phyloP scores from a whole-genome alignment of 2,797 vertebrate species.

The Ptychobarbus kaznakovi region DNA sequence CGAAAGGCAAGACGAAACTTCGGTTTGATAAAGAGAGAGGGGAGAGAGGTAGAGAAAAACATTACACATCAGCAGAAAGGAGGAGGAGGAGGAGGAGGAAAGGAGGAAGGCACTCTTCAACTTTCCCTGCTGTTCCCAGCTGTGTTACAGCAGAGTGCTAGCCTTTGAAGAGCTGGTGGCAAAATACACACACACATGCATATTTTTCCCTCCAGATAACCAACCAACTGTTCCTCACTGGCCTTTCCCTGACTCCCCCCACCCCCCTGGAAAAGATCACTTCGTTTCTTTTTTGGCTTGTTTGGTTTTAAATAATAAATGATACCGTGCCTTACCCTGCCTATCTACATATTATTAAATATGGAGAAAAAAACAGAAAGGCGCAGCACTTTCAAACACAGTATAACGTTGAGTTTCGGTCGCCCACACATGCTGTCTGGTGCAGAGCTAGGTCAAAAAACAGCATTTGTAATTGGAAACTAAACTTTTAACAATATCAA shows the following conservation, averaged over 20 bases:
- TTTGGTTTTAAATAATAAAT: conserved; percentile 66
- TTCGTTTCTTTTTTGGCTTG: conserved; percentile 54
- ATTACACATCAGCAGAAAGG: conserved; percentile 65
- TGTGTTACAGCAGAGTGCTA: conserved; percentile 78
- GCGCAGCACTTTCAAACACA: conserved; percentile 53
- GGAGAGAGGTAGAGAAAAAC: conserved; percentile 56
- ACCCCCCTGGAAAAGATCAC: conserved; percentile 35
- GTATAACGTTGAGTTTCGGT: conserved; percentile 62
- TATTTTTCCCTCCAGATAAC: conserved; percentile 62
- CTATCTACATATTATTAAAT: conserved; percentile 60
- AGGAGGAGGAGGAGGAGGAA: conserved; percentile 60
- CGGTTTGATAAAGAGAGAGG: conserved; percentile 59
- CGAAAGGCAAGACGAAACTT: conserved; percentile 62
- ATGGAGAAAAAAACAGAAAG: conserved; percentile 55
- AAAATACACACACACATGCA: conserved; percentile 56
- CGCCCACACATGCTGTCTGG: conserved; percentile 62
- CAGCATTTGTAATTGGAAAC: conserved; percentile 64
- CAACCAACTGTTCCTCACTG: conserved; percentile 63
- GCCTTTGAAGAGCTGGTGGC: conserved; percentile 81
- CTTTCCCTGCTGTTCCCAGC: conserved; percentile 79
- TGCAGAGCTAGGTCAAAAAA: conserved; percentile 66
- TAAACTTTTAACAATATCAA: conserved; percentile 67
- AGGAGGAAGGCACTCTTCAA: conserved; percentile 77
- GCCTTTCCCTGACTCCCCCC: conserved; percentile 62
- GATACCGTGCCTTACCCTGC: conserved; percentile 54